Base-by-base conservation (phyloP, 53 echinoderm and acorn worm genomes). In the Stichopus horrens region DNA sequence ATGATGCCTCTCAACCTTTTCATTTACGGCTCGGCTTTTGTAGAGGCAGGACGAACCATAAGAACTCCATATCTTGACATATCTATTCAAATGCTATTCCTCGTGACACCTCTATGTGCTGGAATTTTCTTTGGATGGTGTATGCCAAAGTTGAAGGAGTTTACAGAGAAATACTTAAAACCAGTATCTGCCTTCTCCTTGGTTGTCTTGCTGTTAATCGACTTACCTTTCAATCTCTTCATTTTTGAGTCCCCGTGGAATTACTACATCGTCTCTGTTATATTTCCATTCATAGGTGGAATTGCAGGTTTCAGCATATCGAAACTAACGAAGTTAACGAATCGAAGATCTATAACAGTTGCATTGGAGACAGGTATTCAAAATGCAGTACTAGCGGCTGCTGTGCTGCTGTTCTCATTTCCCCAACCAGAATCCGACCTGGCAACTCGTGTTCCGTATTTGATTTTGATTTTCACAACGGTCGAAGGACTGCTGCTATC, bases 1-100 rank as follows among this genome's bases (percentile, higher is more conserved):
- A 92, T 96, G 89, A 99, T 95, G 96, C 99, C 99, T 5, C 88
- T 96, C 4, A 99, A 99, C 76, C 90, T 99, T 4, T 88, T 90
- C 60, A 93, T 99, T 91, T 99, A 99, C 86, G 94, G 93, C 21
- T 85, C 83, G n/a, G 91, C 90, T 37, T 91, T 96, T 53, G 87
- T 77, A 4, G 87, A 52, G 14, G 89, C 85, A 55, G 90, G 88
- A 52, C 58, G 83, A 10, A 71, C 60, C 21, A 80, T 97, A 9
- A 52, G 92, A 55, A 93, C 95, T 18, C 97, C 97, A 4, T 97
- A 92, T 73, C 14, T 54, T 20, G 91, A 90, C 86, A 92, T 95
- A 20, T 54, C 92, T 20, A 67, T 94, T 66, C 97, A 97, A 53
- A 90, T 97, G 6, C 52, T 89, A 0, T 79, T 90, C 5, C 76